These are phyloP conservation scores for Limenitis camilla DNA, from an alignment of 2,888 invertebrate genomes.

Conservation along the genomic window DNA sequence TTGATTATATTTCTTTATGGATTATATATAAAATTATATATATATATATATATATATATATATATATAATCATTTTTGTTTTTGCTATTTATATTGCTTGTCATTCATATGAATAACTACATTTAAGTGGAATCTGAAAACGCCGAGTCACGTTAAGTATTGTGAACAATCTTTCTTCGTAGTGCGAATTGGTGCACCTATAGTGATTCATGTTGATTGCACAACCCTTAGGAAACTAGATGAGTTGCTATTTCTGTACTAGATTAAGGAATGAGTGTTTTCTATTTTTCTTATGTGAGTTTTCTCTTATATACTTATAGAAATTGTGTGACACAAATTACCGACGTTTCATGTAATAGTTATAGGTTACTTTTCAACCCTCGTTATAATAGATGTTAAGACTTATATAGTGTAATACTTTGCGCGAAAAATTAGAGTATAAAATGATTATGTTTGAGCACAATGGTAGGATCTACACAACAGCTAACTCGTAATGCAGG, in stretches of 20 bases:
- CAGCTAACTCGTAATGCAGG: slow-evolving; percentile 16
- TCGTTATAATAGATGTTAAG: background rate
- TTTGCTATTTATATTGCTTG: too few species aligned
- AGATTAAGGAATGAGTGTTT: slow-evolving; percentile 11
- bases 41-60: too few species aligned
- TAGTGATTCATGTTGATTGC: slow-evolving; percentile 26
- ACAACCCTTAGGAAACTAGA: slow-evolving; percentile 22
- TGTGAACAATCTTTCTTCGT: slow-evolving; percentile 3
- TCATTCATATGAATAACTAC: background rate
- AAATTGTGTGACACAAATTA: background rate
- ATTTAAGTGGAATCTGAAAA: background rate
- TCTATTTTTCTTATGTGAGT: background rate
- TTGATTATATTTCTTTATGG: slow-evolving; percentile 19
- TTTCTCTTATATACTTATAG: background rate
- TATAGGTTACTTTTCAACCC: background rate
- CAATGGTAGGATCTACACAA: slow-evolving; percentile 12
- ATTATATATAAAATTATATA: too few species aligned
- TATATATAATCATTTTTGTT: too few species aligned
- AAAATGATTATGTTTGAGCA: slow-evolving; percentile 2
- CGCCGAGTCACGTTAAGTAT: slow-evolving; percentile 20
- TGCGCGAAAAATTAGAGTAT: background rate
- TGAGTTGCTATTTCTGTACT: slow-evolving; percentile 10
- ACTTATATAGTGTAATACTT: background rate
- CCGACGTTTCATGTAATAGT: background rate
- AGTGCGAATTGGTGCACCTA: slow-evolving; percentile 19